phyloP scores from a whole-genome alignment of 1,140 invertebrate species.

The Euura lappo region DNA sequence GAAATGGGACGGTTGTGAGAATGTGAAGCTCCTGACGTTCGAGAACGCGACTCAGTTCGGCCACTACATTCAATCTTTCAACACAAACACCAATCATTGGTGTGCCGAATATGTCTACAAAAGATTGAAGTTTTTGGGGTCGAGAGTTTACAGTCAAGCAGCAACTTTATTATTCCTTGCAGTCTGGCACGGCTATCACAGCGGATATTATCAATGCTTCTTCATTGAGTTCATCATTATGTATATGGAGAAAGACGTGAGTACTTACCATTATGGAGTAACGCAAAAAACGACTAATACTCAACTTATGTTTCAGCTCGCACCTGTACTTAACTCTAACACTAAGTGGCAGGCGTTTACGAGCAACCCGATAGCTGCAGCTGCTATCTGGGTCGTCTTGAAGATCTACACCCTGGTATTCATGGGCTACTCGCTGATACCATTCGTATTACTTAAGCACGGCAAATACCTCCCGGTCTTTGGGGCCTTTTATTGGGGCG shows the following conservation, averaged over 20 bases:
- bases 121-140: slow-evolving; percentile 87
- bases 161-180: slow-evolving; percentile 86
- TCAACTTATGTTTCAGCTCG: slow-evolving; percentile 54
- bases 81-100: slow-evolving; percentile 94
- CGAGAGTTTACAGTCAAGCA: slow-evolving; percentile 82
- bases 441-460: slow-evolving; percentile 79
- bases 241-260: slow-evolving; percentile 86
- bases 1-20: slow-evolving; percentile 86
- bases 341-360: slow-evolving; percentile 54
- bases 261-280: slow-evolving; percentile 34
- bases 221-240: slow-evolving; percentile 91
- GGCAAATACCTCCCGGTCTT: slow-evolving; percentile 69
- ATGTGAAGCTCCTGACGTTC: slow-evolving; percentile 79
- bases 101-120: slow-evolving; percentile 92
- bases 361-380: slow-evolving; percentile 48
- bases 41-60: slow-evolving; percentile 83
- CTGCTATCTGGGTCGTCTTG: slow-evolving; percentile 64
- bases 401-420: slow-evolving; percentile 81
- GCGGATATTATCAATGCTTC: slow-evolving; percentile 92
- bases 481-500: slow-evolving; percentile 68
- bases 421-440: slow-evolving; percentile 84
- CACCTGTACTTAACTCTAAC: slow-evolving; percentile 61
- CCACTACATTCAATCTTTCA: slow-evolving; percentile 88
- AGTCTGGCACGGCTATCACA: slow-evolving; percentile 91
- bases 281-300: not conserved